Conservation (phyloP, 2,113 vertebrate species). For the Scomber colias region DNA sequence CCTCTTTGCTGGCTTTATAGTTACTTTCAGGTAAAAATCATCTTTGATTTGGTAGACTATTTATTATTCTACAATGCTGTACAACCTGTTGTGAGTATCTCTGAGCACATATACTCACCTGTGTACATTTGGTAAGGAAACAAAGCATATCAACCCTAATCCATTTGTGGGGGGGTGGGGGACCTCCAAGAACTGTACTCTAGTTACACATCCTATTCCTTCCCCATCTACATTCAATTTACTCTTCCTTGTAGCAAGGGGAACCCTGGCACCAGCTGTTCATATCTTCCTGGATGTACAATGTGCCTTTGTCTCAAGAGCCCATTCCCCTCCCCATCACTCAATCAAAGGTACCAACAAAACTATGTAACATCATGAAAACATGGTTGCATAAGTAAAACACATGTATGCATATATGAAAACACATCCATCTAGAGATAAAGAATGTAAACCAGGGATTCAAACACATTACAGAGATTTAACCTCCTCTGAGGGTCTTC, state of each 20-base stretch:
- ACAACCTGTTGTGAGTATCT: constrained; percentile 9
- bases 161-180: no score
- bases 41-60: neutral
- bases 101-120: neutral
- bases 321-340: neutral
- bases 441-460: constrained; percentile 10
- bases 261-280: neutral
- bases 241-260: no score
- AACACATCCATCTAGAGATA: neutral
- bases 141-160: neutral
- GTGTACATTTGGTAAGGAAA: neutral
- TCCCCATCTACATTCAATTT: no score
- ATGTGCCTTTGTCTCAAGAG: neutral
- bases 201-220: no score
- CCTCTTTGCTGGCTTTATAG: neutral
- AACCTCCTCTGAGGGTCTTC: constrained; percentile 27
- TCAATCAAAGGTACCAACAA: neutral
- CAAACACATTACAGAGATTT: constrained; percentile 42
- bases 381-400: no score
- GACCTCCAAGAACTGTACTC: no score
- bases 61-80: neutral
- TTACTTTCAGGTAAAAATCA: neutral
- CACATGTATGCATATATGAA: neutral
- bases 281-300: neutral
- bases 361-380: neutral